Conservation (phyloP, 2,113 vertebrate genomes). For the Micronycteris hirsuta region DNA sequence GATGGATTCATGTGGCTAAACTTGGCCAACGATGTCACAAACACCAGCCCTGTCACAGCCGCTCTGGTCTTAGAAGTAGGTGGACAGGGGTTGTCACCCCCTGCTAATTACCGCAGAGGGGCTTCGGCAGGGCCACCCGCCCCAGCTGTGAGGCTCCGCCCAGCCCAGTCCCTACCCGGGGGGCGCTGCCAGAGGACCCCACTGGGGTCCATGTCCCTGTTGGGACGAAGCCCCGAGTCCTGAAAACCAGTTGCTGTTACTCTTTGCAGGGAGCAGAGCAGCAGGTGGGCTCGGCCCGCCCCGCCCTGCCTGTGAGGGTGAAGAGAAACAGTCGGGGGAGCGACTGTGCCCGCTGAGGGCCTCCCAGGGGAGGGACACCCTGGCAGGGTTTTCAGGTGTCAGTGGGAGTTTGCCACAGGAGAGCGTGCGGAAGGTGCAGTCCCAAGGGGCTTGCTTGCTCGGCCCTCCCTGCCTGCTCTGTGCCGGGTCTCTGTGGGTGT, state of each 20-base stretch:
- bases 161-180: neutral
- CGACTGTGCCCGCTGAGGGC: neutral
- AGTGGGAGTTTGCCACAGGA: neutral
- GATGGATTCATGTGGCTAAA: neutral
- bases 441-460: fast-evolving
- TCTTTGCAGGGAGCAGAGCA: neutral
- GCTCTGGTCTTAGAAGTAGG: neutral
- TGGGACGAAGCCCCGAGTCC: neutral
- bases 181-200: neutral
- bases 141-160: fast-evolving
- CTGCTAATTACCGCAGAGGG: fast-evolving
- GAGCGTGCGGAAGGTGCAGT: fast-evolving
- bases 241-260: neutral
- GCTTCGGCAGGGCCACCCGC: fast-evolving
- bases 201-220: fast-evolving
- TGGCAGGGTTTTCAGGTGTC: neutral
- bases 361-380: neutral
- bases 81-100: neutral
- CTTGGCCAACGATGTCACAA: neutral
- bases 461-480: too few species aligned
- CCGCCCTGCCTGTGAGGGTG: neutral
- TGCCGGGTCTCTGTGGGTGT: neutral
- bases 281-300: neutral
- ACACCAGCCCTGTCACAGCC: neutral
- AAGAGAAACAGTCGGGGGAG: neutral